Conservation (phyloP, 64 coral and sea anemone genomes). For the Pocillopora verrucosa region DNA sequence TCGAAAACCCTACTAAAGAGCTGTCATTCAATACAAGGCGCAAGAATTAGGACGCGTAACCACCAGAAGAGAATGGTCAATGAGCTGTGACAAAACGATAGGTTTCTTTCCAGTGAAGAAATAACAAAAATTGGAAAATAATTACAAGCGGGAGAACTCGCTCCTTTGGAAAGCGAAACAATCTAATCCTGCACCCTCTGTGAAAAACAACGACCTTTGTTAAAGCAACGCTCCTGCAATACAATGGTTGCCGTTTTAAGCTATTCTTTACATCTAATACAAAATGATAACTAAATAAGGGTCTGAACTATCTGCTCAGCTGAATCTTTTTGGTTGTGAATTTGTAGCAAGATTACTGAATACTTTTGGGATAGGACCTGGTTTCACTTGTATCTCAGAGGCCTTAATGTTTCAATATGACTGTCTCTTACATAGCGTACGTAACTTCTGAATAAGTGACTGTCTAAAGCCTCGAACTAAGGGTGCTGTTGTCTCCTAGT, state of each 20-base stretch:
- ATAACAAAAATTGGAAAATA: neutral
- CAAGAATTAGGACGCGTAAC: neutral
- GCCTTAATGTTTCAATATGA: too few relatives aligned
- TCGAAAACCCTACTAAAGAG: too few relatives aligned
- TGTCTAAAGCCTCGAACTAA: too few relatives aligned
- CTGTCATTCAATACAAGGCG: neutral
- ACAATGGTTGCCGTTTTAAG: slow-evolving; percentile 33
- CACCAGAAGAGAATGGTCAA: neutral
- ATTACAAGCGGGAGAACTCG: neutral
- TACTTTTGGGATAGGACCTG: neutral
- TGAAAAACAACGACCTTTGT: slow-evolving; percentile 5
- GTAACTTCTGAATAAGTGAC: too few relatives aligned
- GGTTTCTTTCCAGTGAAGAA: neutral
- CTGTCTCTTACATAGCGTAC: too few relatives aligned
- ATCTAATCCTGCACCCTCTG: neutral
- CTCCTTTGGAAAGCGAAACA: neutral
- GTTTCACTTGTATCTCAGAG: too few relatives aligned
- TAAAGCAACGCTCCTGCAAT: neutral
- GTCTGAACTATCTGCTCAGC: neutral
- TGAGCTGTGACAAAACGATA: neutral
- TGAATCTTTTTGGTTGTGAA: neutral
- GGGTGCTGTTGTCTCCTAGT: too few relatives aligned
- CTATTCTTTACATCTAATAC: neutral
- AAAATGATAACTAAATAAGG: slow-evolving; percentile 18
- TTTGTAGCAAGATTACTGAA: neutral